Evolutionary conservation across 1,140 invertebrate species (phyloP), one percentile per base, ranked within the genome.

Genomic region (Teleogryllus occipitalis): DNA sequence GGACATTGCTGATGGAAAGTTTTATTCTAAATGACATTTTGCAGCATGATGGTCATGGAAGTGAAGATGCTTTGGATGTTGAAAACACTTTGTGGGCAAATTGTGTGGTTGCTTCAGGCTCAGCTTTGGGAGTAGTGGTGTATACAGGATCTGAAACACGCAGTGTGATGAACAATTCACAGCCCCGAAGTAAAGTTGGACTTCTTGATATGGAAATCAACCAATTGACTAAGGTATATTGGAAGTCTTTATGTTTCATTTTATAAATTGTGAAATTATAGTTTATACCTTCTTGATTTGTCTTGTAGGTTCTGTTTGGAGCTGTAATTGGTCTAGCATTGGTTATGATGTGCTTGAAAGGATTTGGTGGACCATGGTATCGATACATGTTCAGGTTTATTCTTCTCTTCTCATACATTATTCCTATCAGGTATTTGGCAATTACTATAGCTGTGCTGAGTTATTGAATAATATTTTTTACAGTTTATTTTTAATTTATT

Each of bases 21-120:
- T 39, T 39, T 39, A 39, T 39, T 39, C 1, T 39, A 5, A 39
- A 39, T 39, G 18, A 65, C 10, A 65, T 65, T 82, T 85, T 83
- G 0, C 80, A 91, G 89, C 87, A 90, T 82, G 91, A 88, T 89
- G 88, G 91, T 86, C 86, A 87, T 84, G 88, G 87, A n/a, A 88
- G 88, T 81, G 91, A 95, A 85, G 94, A 95, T 82, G 94, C 96
- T 76, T 88, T 99, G 21, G 95, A 93, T 84, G 93, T 99, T 39
- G 97, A 99, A 85, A 99, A 99, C 86, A 99, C 98, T 0, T 86
- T 99, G 21, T 99, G 98, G 98, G 96, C 98, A 8, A 99, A 98
- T 82, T 98, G 96, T 77, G 97, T 99, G 6, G 91, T 99, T 4
- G 98, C 98, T 3, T 98, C 96, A n/a, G 98, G 98, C 78, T 95